phyloP scores from a whole-genome alignment of 2,888 invertebrate species.

The Meloe dianella region DNA sequence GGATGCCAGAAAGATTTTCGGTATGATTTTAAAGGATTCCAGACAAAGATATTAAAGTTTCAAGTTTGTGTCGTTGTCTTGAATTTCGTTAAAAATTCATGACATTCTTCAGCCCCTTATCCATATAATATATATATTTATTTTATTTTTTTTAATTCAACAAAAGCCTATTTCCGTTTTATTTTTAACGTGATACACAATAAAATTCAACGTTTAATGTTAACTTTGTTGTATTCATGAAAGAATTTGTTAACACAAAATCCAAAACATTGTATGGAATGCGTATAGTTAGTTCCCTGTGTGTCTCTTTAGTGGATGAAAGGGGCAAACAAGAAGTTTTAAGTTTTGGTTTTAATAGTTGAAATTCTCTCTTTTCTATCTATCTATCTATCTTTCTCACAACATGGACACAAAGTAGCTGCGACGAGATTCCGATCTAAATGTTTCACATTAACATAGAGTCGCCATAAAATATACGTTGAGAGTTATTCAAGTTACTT shows the following conservation, averaged over 20 bases:
- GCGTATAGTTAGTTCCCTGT: slow-evolving; percentile 30
- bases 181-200: background rate
- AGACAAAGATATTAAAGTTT: background rate
- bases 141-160: background rate
- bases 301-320: background rate
- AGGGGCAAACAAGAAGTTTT: slow-evolving; percentile 1
- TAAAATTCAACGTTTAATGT: background rate
- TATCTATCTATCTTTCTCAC: background rate
- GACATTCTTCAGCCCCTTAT: background rate
- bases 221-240: slow-evolving; percentile 14
- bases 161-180: background rate
- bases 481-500: slow-evolving; percentile 49
- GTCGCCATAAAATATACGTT: slow-evolving; percentile 51
- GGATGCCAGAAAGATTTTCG: slow-evolving; percentile 10
- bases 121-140: background rate
- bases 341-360: slow-evolving; percentile 18
- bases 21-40: slow-evolving; percentile 12
- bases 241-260: slow-evolving; percentile 42
- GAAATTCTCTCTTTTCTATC: background rate
- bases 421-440: slow-evolving; percentile 60
- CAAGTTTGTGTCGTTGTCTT: slow-evolving; percentile 1
- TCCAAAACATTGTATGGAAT: slow-evolving; percentile 37
- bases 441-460: slow-evolving; percentile 60
- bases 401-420: slow-evolving; percentile 50
- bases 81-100: slow-evolving; percentile 3